Conservation (phyloP, 1,140 invertebrate species). For the Trachelipus rathkii region DNA sequence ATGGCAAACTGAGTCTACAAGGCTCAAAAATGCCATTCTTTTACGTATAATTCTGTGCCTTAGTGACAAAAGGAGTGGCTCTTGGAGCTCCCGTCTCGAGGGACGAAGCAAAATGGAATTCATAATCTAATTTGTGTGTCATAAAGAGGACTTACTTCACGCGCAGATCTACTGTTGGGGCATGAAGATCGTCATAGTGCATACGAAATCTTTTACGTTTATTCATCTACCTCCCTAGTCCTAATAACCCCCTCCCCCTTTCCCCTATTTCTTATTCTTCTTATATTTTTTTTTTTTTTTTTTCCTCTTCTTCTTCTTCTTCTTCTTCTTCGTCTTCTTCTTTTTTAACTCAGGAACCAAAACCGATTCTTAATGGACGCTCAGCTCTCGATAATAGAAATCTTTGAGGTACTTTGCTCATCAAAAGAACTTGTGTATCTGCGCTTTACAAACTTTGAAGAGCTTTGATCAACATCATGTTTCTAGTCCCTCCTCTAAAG, state of each 20-base stretch:
- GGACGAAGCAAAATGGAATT: constrained; percentile 30
- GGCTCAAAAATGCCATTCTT: constrained; percentile 6
- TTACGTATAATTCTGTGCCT: background rate
- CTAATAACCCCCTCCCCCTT: no score
- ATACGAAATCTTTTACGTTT: constrained; percentile 8
- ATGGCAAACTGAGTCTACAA: background rate
- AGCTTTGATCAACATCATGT: no score
- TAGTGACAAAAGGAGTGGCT: constrained; percentile 3
- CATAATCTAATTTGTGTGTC: constrained; percentile 34
- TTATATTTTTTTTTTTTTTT: no score
- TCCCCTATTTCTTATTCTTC: no score
- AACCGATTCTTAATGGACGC: constrained; percentile 7
- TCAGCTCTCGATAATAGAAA: background rate
- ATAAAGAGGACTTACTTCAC: constrained; percentile 32
- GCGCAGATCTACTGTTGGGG: constrained; percentile 21
- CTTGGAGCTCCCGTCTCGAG: constrained; percentile 26
- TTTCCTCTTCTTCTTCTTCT: no score
- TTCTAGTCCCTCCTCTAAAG: no score
- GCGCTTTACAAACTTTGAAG: no score
- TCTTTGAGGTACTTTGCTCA: background rate
- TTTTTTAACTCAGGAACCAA: background rate
- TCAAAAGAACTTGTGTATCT: background rate
- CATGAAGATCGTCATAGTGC: constrained; percentile 10
- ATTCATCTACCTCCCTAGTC: background rate
- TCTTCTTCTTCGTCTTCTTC: no score